Base-by-base conservation (phyloP, 2,797 vertebrate species). In the Trachops cirrhosus region DNA sequence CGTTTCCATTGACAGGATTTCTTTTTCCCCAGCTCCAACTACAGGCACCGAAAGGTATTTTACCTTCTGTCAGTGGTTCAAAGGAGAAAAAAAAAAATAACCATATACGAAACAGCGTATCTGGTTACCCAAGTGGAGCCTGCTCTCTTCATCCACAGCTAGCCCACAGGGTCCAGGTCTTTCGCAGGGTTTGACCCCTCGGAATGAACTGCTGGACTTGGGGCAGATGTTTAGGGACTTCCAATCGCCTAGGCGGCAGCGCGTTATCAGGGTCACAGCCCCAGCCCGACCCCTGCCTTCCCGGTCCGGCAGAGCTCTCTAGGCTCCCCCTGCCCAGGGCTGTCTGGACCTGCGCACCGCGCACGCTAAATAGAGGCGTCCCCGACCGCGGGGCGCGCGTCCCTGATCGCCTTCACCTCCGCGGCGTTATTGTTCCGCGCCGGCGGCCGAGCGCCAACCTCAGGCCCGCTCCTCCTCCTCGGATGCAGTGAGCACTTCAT, bases 41-140 rank as follows among this genome's bases (percentile, higher is more conserved):
- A 97, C 94, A 98, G 96, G 95, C 96, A 96, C 75, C 67, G 73
- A 97, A 97, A 91, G 92, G 93, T 97, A 97, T 97, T 98, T 98
- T 97, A 97, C 93, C 95, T 97, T 90, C 68, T 86, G 95, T 91
- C 92, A 95, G 50, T 21, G 94, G 80, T 90, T 98, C 95, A 94
- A 95, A 98, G 83, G 70, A 91, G 77, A 90, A 59, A 41, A 78
- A 64, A 85, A 85, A 52, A 79, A 41, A 85, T 39, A 50, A 89
- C 57, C 88, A 84, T 4, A 85, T 46, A 87, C 1, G 90, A 44
- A 87, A 0, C 90, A 93, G 89, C 64, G 21, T 75, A 92, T 41
- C 34, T 62, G 70, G 50, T 52, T 90, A 71, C 19, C 57, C 46
- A 46, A 50, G 89, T 2, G 6, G 74, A 94, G 54, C 41, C 88